Evolutionary conservation across 2,797 vertebrate species (phyloP).

Genomic region (Sylvia borin): DNA sequence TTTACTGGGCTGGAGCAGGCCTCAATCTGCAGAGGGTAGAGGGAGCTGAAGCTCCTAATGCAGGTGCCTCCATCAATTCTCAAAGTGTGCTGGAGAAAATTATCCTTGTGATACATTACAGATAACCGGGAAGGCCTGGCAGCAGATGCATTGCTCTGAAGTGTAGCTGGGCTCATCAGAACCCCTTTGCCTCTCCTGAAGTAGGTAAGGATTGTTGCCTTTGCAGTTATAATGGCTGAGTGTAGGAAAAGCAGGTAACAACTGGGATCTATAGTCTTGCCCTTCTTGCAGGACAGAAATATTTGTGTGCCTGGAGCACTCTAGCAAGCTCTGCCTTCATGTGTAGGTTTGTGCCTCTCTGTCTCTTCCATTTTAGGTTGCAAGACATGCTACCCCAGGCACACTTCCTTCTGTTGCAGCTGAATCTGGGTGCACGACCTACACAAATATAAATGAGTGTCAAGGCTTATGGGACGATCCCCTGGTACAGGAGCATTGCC

Average conservation of each 20-base stretch:
- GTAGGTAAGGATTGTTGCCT: neutral
- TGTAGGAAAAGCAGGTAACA: neutral
- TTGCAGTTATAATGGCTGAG: neutral
- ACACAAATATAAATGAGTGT: neutral
- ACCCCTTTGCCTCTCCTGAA: neutral
- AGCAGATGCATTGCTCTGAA: neutral
- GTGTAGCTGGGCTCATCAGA: neutral
- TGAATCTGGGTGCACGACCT: neutral
- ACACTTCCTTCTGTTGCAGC: accelerated
- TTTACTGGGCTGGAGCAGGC: neutral
- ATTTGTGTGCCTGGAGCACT: neutral
- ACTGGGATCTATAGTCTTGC: neutral
- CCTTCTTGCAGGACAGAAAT: neutral
- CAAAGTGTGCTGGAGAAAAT: accelerated
- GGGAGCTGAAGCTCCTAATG: neutral
- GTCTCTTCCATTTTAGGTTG: neutral
- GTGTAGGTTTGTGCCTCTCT: accelerated
- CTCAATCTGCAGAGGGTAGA: neutral
- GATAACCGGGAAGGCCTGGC: neutral
- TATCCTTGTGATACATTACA: neutral
- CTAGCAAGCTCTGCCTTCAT: neutral
- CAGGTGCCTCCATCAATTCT: neutral
- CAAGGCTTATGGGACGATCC: neutral
- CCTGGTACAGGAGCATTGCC: neutral
- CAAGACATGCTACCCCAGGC: neutral